A percentile compares a stretch with the other conserved stretches of the same genome.
Evolutionary conservation across 2,113 vertebrate genomes (phyloP).

Genomic region (Aptenodytes patagonicus): DNA sequence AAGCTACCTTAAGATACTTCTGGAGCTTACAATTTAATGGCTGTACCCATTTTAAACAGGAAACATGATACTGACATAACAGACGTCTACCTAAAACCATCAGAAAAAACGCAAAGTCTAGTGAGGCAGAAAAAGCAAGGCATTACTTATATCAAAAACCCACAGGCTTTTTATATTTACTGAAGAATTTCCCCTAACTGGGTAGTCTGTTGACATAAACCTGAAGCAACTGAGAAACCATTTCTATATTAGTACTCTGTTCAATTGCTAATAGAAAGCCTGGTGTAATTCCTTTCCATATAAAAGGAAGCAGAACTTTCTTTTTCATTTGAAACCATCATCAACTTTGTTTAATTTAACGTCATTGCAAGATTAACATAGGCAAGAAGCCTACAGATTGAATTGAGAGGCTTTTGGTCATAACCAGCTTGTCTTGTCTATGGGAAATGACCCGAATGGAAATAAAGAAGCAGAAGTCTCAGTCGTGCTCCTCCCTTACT

Average conservation of each 20-base stretch:
- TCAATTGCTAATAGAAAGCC: neutral
- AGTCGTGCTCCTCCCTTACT: rapidly evolving
- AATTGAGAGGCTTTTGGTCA: neutral
- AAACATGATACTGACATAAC: neutral
- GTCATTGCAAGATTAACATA: neutral
- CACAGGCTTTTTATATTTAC: neutral
- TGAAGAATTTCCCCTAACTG: neutral
- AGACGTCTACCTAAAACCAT: neutral
- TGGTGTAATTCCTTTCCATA: neutral
- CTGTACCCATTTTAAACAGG: neutral
- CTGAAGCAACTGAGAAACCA: neutral
- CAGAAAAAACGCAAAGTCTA: neutral
- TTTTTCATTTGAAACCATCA: neutral
- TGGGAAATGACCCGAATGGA: neutral
- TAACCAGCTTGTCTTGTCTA: neutral
- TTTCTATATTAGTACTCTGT: neutral
- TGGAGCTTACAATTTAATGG: neutral
- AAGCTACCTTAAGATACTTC: neutral
- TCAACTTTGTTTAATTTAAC: neutral
- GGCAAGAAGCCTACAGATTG: neutral
- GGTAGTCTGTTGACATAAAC: neutral
- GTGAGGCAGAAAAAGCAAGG: neutral
- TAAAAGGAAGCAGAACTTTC: neutral
- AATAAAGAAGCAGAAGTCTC: neutral
- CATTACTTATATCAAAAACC: neutral